Conservation (phyloP, 2,113 vertebrate species). For the Morphnarchus princeps region DNA sequence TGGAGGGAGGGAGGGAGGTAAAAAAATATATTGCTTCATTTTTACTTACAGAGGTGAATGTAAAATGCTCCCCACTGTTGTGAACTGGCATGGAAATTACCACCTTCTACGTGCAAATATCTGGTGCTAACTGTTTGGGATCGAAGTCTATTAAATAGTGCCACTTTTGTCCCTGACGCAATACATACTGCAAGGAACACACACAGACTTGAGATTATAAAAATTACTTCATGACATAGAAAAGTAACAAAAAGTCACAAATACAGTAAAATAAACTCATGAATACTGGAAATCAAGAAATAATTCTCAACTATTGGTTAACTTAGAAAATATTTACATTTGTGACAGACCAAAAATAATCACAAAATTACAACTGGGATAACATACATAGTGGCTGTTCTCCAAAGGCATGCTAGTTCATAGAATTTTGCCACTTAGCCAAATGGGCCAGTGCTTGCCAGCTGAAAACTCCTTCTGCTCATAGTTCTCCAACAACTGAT, state of each 20-base stretch:
- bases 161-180: constrained; percentile 98
- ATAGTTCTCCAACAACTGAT: background rate
- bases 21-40: background rate
- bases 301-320: background rate
- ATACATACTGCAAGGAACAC: constrained; percentile 89
- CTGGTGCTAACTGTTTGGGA: constrained; percentile 99
- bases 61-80: constrained; percentile 99
- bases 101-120: constrained; percentile 98
- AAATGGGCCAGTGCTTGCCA: background rate
- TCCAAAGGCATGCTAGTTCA: background rate
- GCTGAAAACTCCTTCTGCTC: background rate
- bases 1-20: background rate
- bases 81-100: constrained; percentile 98
- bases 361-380: background rate
- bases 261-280: background rate
- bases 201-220: constrained; percentile 49
- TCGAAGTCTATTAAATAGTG: constrained; percentile 96
- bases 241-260: background rate
- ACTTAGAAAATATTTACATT: background rate
- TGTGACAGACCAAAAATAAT: background rate
- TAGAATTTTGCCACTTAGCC: background rate
- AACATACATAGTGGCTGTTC: background rate
- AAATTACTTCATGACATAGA: background rate
- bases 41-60: constrained; percentile 95
- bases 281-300: background rate